Conservation (phyloP, 2,888 invertebrate genomes). For the Phyto melanocephala region DNA sequence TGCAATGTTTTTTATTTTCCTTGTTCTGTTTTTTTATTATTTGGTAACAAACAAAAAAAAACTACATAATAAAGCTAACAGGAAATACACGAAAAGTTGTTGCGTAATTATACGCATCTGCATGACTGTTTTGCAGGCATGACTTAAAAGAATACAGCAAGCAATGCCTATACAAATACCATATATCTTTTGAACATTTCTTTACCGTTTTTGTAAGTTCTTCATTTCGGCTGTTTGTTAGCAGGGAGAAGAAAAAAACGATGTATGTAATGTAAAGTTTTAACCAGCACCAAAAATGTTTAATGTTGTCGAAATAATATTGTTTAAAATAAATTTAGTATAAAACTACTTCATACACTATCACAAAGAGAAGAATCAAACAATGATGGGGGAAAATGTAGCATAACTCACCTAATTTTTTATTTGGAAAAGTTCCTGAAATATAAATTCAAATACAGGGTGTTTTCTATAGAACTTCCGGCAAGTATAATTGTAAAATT, state of each 20-base stretch:
- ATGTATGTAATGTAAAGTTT: constrained; percentile 52
- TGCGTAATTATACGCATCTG: constrained; percentile 61
- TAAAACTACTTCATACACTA: constrained; percentile 30
- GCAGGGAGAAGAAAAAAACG: not conserved
- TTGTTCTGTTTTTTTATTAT: not conserved
- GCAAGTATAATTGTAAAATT: too few species aligned
- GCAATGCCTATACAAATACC: constrained; percentile 15
- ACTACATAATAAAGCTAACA: constrained; percentile 53
- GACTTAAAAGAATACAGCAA: constrained; percentile 42
- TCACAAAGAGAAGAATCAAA: not conserved
- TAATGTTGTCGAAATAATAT: constrained; percentile 57
- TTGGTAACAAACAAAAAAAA: not conserved
- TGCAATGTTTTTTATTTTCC: not conserved
- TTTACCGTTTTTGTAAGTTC: not conserved
- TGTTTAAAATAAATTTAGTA: constrained; percentile 47
- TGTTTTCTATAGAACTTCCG: too few species aligned
- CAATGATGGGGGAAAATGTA: constrained; percentile 5
- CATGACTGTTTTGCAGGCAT: constrained; percentile 35
- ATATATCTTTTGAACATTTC: too few species aligned
- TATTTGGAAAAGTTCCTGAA: too few species aligned
- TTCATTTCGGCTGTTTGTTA: constrained; percentile 4
- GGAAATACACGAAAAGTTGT: constrained; percentile 61
- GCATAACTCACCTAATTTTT: not conserved
- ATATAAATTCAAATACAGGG: too few species aligned
- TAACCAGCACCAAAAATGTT: constrained; percentile 53